Evolutionary conservation across 2,888 invertebrate species (phyloP), one percentile per base, ranked within the genome.

Genomic region (Agrotis ipsilon): DNA sequence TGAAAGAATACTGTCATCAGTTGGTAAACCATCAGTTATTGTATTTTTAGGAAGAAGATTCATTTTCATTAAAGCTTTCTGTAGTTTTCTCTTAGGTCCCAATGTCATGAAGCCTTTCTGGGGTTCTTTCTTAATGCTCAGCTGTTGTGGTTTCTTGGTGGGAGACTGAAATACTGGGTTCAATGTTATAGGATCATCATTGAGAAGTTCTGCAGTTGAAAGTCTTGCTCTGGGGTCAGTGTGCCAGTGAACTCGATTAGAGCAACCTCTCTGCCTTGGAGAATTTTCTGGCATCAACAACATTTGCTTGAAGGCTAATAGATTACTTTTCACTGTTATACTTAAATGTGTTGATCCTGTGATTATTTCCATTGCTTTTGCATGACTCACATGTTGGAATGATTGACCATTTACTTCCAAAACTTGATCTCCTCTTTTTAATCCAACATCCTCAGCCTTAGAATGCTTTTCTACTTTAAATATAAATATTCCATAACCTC

Each of bases 351-450:
- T 99, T 61, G 99, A 98, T 72, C 98, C 98, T 81, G 98, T 97
- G 19, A 99, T 97, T 78, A 99, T 98, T 94, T 99, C 99, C 93
- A 99, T 96, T 14, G 99, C 99, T 89, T 98, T 97, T 59, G 98
- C 97, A 92, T 98, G 98, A 86, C 98, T 98, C 60, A 99, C 98
- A 94, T 99, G 98, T 89, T 98, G 98, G 92, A 99, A 99, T 88
- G 98, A 99, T 92, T 99, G 99, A 43, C 99, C 99, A 93, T 99
- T 99, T 1, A 99, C 99, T 96, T 99, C 99, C 83, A 99, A 96
- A 78, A 99, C 98, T 96, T 99, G 99, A 96, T 99, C 99, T 52
- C 99, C 99, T 66, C 99, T 97, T 93, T 99, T 99, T 62, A 99
- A 96, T 1, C 99, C 99, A 32, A 99, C 98, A 92, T 99, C 99